Evolutionary conservation across 2,888 invertebrate species (phyloP).

Genomic region (Netelia virgata): DNA sequence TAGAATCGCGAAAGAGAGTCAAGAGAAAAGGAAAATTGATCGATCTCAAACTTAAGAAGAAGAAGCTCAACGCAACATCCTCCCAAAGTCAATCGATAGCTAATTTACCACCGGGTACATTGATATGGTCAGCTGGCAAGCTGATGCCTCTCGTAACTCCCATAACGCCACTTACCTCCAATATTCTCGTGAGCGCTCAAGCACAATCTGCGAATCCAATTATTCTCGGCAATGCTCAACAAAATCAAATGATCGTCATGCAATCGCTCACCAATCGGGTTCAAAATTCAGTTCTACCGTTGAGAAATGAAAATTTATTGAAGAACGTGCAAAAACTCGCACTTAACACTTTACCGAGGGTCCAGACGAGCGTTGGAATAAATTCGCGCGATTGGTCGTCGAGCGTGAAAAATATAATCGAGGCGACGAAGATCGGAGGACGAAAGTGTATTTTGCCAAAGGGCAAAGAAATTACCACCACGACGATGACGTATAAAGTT

Average conservation of each 20-base stretch:
- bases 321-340: conserved; percentile 81
- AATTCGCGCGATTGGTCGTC: conserved; percentile 82
- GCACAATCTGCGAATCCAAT: conserved; percentile 79
- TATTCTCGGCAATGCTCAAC: conserved; percentile 81
- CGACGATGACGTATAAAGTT: conserved; percentile 84
- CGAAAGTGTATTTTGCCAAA: conserved; percentile 83
- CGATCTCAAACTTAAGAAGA: conserved; percentile 64
- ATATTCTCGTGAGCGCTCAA: conserved; percentile 82
- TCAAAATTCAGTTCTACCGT: conserved; percentile 79
- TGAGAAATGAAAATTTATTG: conserved; percentile 79
- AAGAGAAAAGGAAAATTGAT: conserved; percentile 76
- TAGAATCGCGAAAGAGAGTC: conserved; percentile 73
- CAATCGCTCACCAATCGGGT: conserved; percentile 80
- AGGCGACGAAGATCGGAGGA: conserved; percentile 82
- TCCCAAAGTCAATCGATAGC: conserved; percentile 71
- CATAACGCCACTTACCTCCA: conserved; percentile 78
- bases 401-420: conserved; percentile 82
- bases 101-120: conserved; percentile 79
- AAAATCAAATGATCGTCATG: conserved; percentile 83
- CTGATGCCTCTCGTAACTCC: conserved; percentile 83
- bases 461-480: conserved; percentile 81
- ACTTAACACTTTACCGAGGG: conserved; percentile 78
- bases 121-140: conserved; percentile 82
- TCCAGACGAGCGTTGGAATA: conserved; percentile 78
- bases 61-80: conserved; percentile 66